Base-by-base conservation (phyloP, 2,797 vertebrate genomes). In the Xiphophorus birchmanni region DNA sequence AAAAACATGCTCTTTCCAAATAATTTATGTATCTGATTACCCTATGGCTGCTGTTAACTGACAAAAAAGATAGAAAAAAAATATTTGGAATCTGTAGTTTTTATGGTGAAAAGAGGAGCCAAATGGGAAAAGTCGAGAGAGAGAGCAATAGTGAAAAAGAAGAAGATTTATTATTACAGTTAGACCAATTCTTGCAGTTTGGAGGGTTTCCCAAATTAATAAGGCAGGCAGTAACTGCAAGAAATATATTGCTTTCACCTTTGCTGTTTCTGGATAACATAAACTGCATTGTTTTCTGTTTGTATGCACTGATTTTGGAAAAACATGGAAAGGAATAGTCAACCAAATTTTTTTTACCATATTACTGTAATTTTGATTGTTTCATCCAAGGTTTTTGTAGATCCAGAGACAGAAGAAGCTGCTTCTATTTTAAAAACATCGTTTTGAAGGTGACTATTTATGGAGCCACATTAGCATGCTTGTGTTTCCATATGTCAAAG, bases 1-100 rank as follows among this genome's bases (percentile, higher is more conserved):
- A 82, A 84, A 87, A 81, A 50, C 72, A 79, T 78, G 73, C 26
- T 78, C 35, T 80, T 75, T 80, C 58, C 77, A 82, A 82, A 86
- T 83, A 83, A 83, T 73, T 73, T 71, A 85, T 87, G 85, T 81
- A 93, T 92, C 86, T 88, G 85, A 91, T 85, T 88, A 84, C 86
- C 91, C 80, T 77, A 47, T 79, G 76, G 83, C 82, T 82, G 87
- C 74, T 87, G 48, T 78, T 65, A 58, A 75, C 65, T 69, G 80
- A 84, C 73, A 84, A 85, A 15, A 48, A 87, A 79, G 71, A 75
- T 77, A 84, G 2, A 3, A 9, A 52, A 52, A 23, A 52, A 52
- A 52, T 23, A 52, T 52, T 88, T 89, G 88, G 54, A 58, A 58
- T 83, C 82, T 75, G 60, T 60, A 63, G 77, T 72, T 82, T 88